Evolutionary conservation across 1,140 invertebrate species (phyloP), one percentile per base, ranked within the genome.

Genomic region (Megathymus violae): DNA sequence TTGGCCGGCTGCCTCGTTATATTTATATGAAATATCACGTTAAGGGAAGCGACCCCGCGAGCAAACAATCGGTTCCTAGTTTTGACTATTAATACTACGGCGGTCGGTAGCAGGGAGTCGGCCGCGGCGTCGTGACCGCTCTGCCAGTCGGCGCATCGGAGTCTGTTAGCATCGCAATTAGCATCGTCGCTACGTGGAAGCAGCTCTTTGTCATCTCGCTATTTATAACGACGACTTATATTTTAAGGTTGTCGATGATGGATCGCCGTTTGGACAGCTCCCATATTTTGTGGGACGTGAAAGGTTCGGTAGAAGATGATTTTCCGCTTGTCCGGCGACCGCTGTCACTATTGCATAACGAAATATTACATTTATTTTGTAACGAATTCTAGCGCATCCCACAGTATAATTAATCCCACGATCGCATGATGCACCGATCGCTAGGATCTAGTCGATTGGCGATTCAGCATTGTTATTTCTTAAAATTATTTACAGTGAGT

Each of bases 181-280:
- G 71, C 76, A 72, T 60, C 54, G 76, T 74, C 71, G 69, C 79
- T 70, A 78, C 54, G 79, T 77, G 76, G 76, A 82, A 79, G 67
- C 67, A 36, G 54, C 64, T 62, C 58, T 62, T 67, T 67, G 64
- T 67, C 64, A 76, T 69, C 41, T 14, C 17, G 51, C 67, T 78
- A 82, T 78, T 74, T 79, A 69, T 74, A 68, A 58, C 64, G 16
- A 59, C 46, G 62, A 64, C 64, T 71, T 73, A 71, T 82, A 79
- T 77, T 82, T 74, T 70, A 68, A 76, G 73, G 69, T 71, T 82
- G 75, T 72, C 73, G 71, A 82, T 79, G 67, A 76, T 74, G 52
- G 60, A 66, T 58, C 48, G 58, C 25, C 40, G 38, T 14, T 56
- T 43, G 51, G 50, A 52, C 51, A 19, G 19, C 51, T 54, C 51